Percentiles rank a stretch among this genome's conserved stretches.
phyloP scores from a whole-genome alignment of 2,113 vertebrate genomes.

The Tympanuchus pallidicinctus region DNA sequence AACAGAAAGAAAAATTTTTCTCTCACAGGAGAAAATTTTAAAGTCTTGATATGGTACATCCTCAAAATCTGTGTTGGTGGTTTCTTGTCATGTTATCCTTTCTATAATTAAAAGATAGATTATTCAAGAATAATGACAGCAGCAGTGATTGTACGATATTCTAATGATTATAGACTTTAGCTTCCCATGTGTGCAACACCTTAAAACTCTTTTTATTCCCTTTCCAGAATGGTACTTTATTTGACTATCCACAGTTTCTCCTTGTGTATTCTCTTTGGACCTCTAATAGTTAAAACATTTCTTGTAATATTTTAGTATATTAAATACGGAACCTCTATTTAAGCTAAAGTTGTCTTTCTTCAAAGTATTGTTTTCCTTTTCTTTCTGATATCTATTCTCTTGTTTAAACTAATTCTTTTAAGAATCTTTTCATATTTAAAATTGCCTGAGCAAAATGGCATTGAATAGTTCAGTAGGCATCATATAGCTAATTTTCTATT shows the following conservation, averaged over 20 bases:
- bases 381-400: not conserved
- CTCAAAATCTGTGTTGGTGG: not conserved
- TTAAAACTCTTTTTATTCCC: not conserved
- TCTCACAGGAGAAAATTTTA: not conserved
- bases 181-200: not conserved
- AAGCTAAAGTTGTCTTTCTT: not conserved
- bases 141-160: not conserved
- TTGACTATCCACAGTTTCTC: not conserved
- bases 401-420: not conserved
- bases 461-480: not conserved
- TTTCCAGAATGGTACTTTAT: not conserved
- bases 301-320: not conserved
- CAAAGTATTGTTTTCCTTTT: not conserved
- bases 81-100: not conserved
- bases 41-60: not conserved
- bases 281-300: not conserved
- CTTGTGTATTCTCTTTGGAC: not conserved
- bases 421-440: not conserved
- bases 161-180: not conserved
- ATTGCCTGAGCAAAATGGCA: not conserved
- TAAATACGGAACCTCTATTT: not conserved
- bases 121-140: not conserved
- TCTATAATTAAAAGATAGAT: not conserved
- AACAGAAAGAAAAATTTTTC: not conserved
- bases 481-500: not conserved